Evolutionary conservation across 2,888 invertebrate genomes (phyloP), one percentile per base, ranked within the genome.

Genomic region (Acronicta leporina): DNA sequence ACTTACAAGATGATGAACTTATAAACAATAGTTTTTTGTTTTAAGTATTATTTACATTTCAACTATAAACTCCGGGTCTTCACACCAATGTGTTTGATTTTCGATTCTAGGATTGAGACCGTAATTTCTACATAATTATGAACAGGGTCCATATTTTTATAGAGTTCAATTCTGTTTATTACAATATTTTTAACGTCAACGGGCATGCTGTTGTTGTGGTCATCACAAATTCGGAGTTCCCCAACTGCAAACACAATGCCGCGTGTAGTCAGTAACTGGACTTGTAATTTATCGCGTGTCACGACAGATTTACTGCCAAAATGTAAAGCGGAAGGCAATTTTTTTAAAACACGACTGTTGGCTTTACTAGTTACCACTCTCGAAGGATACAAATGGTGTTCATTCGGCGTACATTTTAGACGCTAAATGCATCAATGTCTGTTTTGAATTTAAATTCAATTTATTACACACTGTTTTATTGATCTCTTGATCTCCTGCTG

Each of bases 231-330:
- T 63, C 45, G 48, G 41, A 58, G 63, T 63, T 61, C 30, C 48
- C 63, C 54, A 70, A 60, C 50, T 52, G 50, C 60, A 71, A 68
- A 73, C 63, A 63, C 60, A 67, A 63, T 57, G 58, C 50, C 54
- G 25, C 20, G 63, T 63, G 59, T 47, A 68, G 64, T 74, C 69
- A 65, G 71, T 83, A 81, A 84, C 83, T 79, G 79, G 78, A 80
- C 82, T 76, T 73, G 33, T 85, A 87, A 90, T 90, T 88, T 89
- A 90, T 89, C 67, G 85, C 80, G 66, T 75, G 82, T 74, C 79
- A 62, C 74, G 65, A 64, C 63, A 80, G 86, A 91, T 90, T 90
- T 89, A 90, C 84, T 68, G 81, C 79, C 77, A 67, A 65, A 69
- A 73, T 73, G 82, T 81, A 82, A 75, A 78, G 69, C 70, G 69